Base-by-base conservation (phyloP, 2,113 vertebrate species). In the Varanus salvator region DNA sequence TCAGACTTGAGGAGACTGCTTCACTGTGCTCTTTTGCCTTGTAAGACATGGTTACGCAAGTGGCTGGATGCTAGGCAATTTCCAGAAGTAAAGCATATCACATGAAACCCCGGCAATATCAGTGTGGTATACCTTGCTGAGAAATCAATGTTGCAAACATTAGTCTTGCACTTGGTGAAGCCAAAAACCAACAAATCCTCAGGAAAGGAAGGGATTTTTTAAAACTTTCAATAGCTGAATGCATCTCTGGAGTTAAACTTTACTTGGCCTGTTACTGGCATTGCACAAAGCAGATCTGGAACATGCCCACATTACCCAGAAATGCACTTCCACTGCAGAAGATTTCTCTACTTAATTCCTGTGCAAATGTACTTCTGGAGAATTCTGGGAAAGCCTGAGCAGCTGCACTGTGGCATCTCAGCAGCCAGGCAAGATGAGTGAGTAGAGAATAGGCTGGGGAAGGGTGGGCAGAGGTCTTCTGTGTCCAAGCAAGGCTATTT, bases 181-280 rank as follows among this genome's bases (percentile, higher is more conserved):
- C 60, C 17, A 64, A 64, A 21, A 64, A 60, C 12, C 12, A 60
- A 60, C 12, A 2, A 34, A 57, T 68, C 89, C 52, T 76, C 86
- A n/a, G 27, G 92, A n/a, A 86, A 54, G 72, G 77, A 87, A 90
- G 29, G 74, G 29, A 38, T 69, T 38, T n/a, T 90, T 57, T 57
- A 6, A 31, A 6, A 48, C 0, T 60, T 83, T 44, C 38, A 44
- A 44, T 44, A 88, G 77, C 85, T 74, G 66, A 60, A 57, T 77
- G 19, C 57, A 68, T 88, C 72, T 92, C 72, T 87, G 52, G 2
- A 92, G 90, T 54, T 81, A 75, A 15, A 54, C 23, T 14, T 8
- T 93, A 44, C 75, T 89, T 76, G 27, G 74, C 85, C 34, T 91
- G 64, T 1, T 84, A 89, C 85, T 50, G 17, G 8, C 87, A 69